Evolutionary conservation across 1,140 invertebrate genomes (phyloP), one percentile per base, ranked within the genome.

Genomic region (Aphis gossypii): DNA sequence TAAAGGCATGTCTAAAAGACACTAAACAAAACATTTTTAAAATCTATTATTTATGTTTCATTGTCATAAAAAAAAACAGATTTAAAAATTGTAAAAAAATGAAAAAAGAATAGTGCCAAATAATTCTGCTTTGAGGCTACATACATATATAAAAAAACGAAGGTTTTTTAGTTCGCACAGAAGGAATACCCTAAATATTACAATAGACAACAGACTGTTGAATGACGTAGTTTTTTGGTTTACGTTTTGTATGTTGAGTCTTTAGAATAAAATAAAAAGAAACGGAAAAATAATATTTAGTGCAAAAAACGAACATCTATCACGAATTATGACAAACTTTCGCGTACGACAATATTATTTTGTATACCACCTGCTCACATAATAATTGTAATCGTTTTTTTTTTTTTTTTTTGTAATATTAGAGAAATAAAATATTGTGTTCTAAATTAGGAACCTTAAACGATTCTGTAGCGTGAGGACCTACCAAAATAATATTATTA

Each of bases 151-250:
- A 87, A 48, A 87, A 46, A 48, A 48, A 48, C 14, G 14, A 48
- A 48, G 44, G 14, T 48, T 48, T 89, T 89, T 56, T 56, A 1
- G 21, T 89, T 56, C 7, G 4, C 48, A 23, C 35, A 87, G 21
- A 56, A 89, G 21, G 30, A 56, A 89, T 38, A 56, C 48, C 48
- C 38, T 7, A 48, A 89, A 89, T 54, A 89, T 89, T 89, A 56
- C 48, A 89, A 89, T 54, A 89, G 48, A 89, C 48, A 54, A 25
- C 35, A 89, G 46, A 54, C 88, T 89, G 88, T 56, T 89, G 88
- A 56, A 89, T 89, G 88, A 56, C 88, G 21, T 41, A 54, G 51
- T 48, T 48, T 48, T 89, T 89, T 25, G 88, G 56, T 89, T 25
- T 89, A 68, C 30, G 23, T 89, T 25, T 89, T 56, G 88, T 89